Base-by-base conservation (phyloP, 2,113 vertebrate species). In the Gasterosteus nipponicus region DNA sequence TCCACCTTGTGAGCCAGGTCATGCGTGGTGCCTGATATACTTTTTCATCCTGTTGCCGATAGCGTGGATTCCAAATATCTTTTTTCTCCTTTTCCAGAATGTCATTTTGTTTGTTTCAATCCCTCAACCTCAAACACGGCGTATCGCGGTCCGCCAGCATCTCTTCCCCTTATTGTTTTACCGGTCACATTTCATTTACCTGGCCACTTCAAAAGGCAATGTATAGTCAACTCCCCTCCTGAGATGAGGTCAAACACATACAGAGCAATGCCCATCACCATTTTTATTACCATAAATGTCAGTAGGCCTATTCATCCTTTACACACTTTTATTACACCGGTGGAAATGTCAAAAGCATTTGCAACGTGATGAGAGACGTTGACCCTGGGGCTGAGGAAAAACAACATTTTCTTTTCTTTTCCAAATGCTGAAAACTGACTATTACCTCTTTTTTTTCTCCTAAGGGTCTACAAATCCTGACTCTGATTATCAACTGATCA, bases 251-350 rank as follows among this genome's bases (percentile, higher is more conserved):
- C 93, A 93, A 93, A 87, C 86, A 85, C 87, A 89, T 84, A 87
- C 85, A 77, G 83, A 73, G 75, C 77, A 64, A 57, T 84, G 87
- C 58, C 77, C 77, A 54, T 79, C 49, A 61, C 86, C 88, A 75
- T 91, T 90, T 93, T 91, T 91, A 94, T 94, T 94, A 94, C 90
- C 93, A 94, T 93, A 93, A 95, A 95, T 95, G 94, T 94, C 93
- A 94, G 86, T 86, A 87, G 89, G 78, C 85, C 85, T 88, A 91
- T 94, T 93, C 90, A 93, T 94, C 92, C 84, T 89, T 71, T 65
- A 31, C 73, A 72, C 81, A 80, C 78, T 91, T 92, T 89, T 91
- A 92, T 92, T 90, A 87, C 86, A 75, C 82, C 64, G 73, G 68
- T 69, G 87, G 84, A 93, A 94, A 94, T 94, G 92, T 94, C 93